Evolutionary conservation across 2,113 vertebrate species (phyloP), one percentile per base, ranked within the genome.

Genomic region (Sciurus niger): DNA sequence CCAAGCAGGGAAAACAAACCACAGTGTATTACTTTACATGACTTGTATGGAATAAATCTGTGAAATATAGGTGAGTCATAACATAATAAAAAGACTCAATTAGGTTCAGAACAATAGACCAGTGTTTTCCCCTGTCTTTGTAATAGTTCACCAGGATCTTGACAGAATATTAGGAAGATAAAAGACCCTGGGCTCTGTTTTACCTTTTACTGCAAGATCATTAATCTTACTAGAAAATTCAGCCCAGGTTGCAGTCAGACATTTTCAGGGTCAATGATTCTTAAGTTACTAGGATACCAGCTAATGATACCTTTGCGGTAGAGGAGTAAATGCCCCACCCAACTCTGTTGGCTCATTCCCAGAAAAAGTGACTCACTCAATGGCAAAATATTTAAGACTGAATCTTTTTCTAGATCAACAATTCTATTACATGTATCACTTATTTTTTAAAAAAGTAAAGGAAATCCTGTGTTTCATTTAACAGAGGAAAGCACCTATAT

Each of bases 141-240:
- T 84, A 97, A 94, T 43, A 83, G 37, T n/a, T 89, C 79, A 70
- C 83, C 43, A 30, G 83, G 37, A 90, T 90, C 65, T 30, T 70
- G 40, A 93, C n/a, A 53, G 86, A 84, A 76, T 14, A 17, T 37
- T 83, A 76, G 22, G 5, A 25, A 67, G 37, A 87, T 43, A 84
- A 93, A 87, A 37, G 43, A 77, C 34, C 30, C 37, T 51, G 11
- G 25, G 70, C 24, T 87, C 82, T 70, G 24, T 77, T 80, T 53
- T 79, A 86, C 8, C 10, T 84, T 94, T 87, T 72, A 84, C 55
- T 78, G 85, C n/a, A 87, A 85, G 48, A 88, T 74, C 78, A 90
- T 95, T 92, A 76, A 93, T 93, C 89, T 93, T 89, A 46, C 78
- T 88, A 84, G 90, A 92, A 94, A 97, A 87, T 80, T 72, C 80